Base-by-base conservation (phyloP, 1,140 invertebrate genomes). In the Grapholita molesta region DNA sequence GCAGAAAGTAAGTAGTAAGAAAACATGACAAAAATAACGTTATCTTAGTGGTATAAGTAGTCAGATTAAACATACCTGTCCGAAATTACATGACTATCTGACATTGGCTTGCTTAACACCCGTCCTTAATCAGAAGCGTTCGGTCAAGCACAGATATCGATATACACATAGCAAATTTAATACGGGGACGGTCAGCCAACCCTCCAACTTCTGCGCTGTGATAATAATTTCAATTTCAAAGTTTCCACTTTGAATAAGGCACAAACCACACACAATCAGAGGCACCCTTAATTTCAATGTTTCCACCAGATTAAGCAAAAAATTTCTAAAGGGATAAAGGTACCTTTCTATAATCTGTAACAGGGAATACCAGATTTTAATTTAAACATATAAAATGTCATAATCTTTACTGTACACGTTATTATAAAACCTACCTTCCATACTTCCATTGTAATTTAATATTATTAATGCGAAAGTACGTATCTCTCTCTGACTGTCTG, bases 161-260 rank as follows among this genome's bases (percentile, higher is more conserved):
- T 48, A 48, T 48, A 48, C 4, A 48, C 42, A 48, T 48, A 48
- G 42, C 42, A n/a, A 48, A n/a, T 48, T 25, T 61, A 61, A 61
- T 25, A 57, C 64, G 66, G 68, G 15, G 38, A 23, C 38, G 38
- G 66, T 70, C 70, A 57, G 52, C 68, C 67, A 70, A 64, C 61
- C 71, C 72, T 68, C 23, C 71, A 74, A 76, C 70, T 73, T 74
- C 72, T 32, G n/a, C 69, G 70, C 70, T 71, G 69, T 75, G 74
- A 83, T 79, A 75, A 80, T 83, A 83, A 81, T 83, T 79, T 77
- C 73, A 81, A 83, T 79, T 83, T 81, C 78, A 81, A 83, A 83
- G 71, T 79, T 83, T 75, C 38, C 57, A 67, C 74, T 78, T 76
- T 76, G 76, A 64, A 70, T 73, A 71, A 64, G 67, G 67, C 64